These are phyloP conservation scores for Catharus bicknelli DNA, from an alignment of 2,113 vertebrate genomes.

Conservation along the genomic window DNA sequence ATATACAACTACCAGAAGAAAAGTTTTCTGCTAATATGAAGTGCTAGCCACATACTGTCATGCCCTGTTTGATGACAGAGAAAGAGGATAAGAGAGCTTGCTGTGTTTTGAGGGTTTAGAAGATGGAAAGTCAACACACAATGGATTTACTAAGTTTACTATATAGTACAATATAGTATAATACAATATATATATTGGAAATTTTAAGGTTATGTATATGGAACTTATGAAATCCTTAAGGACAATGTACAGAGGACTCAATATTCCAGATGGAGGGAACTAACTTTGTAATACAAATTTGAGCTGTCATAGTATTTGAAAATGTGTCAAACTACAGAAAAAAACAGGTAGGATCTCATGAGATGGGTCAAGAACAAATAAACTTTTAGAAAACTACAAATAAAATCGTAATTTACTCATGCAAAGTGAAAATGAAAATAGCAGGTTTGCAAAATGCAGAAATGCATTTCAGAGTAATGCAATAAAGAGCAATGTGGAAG, in stretches of 20 bases:
- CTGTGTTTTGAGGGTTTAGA: not conserved
- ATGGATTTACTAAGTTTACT: not conserved
- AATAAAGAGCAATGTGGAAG: not conserved
- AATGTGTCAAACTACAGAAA: not conserved
- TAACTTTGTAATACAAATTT: not conserved
- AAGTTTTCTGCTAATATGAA: not conserved
- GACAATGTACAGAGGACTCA: rapidly evolving
- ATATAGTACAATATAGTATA: not conserved
- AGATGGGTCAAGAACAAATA: not conserved
- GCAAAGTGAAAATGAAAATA: not conserved
- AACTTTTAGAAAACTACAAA: not conserved
- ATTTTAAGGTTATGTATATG: not conserved
- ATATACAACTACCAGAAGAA: not conserved
- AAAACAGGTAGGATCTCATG: not conserved
- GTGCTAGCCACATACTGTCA: not conserved
- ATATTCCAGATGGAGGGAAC: not conserved
- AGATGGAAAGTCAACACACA: not conserved
- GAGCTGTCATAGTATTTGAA: not conserved
- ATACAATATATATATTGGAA: not conserved
- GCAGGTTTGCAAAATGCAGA: not conserved
- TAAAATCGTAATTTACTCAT: not conserved
- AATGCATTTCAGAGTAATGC: not conserved
- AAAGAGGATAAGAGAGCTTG: not conserved
- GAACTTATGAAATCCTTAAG: not conserved
- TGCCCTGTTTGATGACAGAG: rapidly evolving